Base-by-base conservation (phyloP, 2,888 invertebrate genomes). In the Caenorhabditis sulstoni region DNA sequence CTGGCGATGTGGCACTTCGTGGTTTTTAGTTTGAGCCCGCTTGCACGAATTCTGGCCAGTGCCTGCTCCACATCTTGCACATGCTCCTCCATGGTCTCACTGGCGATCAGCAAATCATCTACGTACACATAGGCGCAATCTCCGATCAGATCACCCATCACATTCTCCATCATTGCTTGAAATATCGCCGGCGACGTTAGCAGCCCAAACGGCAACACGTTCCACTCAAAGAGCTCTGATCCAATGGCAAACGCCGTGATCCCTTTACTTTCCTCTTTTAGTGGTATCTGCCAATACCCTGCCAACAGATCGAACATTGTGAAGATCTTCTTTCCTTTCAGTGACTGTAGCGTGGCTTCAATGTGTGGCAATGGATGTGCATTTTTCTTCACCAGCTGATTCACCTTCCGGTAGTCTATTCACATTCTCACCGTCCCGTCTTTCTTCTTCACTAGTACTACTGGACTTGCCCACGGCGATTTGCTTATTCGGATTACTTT, bases 141-240 rank as follows among this genome's bases (percentile, higher is more conserved):
- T n/a, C n/a, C n/a, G n/a, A n/a, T n/a, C n/a, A n/a, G n/a, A 20
- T 65, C 37, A 11, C 57, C 50, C 9, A 79, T 14, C 12, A 85
- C 57, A 4, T 45, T 14, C 11, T 81, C 65, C 81, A 87, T 85
- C 3, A 82, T 53, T 11, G 84, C 52, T 59, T 89, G 85, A 53
- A 88, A 90, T 0, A 83, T 81, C 0, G 87, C 85, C 1, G 85
- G 85, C 22, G 82, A 80, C 3, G 79, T 86, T 0, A 77, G 58
- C 11, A 90, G 58, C 1, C 88, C 87, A 53, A 87, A 87, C 0
- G 86, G n/a, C n/a, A n/a, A n/a, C n/a, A n/a, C n/a, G n/a, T n/a
- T n/a, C n/a, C n/a, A n/a, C n/a, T n/a, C n/a, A 83, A 62, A 89
- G 70, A 0, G 84, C 81, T 8, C 68, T 62, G 62, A 79, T 89